Base-by-base conservation (phyloP, 2,113 vertebrate genomes). In the Archocentrus centrarchus region DNA sequence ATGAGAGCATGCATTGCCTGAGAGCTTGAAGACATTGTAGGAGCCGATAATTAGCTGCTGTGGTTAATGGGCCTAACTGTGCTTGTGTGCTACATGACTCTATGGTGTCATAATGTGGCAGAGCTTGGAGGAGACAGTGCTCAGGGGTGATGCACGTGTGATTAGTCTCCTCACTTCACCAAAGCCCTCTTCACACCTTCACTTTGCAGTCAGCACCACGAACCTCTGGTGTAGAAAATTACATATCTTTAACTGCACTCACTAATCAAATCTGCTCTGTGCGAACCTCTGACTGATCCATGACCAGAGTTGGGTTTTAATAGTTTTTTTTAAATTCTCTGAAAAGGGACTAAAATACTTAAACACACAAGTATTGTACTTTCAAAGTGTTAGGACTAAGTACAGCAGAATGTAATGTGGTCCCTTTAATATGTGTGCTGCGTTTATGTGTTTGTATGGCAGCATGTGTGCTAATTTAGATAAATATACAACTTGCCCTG, bases 11-110 rank as follows among this genome's bases (percentile, higher is more conserved):
- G 90, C 86, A 80, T 86, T 85, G 92, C 93, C 94, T 89, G 88
- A 88, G 92, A 93, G 93, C 94, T 86, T 64, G 90, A 93, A 94
- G 91, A 95, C 90, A 90, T 93, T 92, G 94, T 87, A 92, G 91
- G 90, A 94, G 93, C 91, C 44, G 91, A 93, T 95, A 96, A 96
- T 96, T 96, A 96, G 95, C 91, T 79, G 86, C 88, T 85, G 88
- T 93, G 91, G 92, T 93, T 96, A 96, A 96, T 95, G 93, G 93
- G 93, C 86, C 92, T 91, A 82, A 83, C 90, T 78, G 91, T 82
- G 87, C 85, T 85, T 59, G 76, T 79, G 82, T 87, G 89, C 87
- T 91, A 84, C 88, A 61, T 27, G 88, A 79, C 85, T 93, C 86
- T 80, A 60, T 14, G 64, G 92, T 93, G 92, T 94, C 83, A 87